Conservation (phyloP, 2,888 invertebrate genomes). For the Nephrocerus scutellatus region DNA sequence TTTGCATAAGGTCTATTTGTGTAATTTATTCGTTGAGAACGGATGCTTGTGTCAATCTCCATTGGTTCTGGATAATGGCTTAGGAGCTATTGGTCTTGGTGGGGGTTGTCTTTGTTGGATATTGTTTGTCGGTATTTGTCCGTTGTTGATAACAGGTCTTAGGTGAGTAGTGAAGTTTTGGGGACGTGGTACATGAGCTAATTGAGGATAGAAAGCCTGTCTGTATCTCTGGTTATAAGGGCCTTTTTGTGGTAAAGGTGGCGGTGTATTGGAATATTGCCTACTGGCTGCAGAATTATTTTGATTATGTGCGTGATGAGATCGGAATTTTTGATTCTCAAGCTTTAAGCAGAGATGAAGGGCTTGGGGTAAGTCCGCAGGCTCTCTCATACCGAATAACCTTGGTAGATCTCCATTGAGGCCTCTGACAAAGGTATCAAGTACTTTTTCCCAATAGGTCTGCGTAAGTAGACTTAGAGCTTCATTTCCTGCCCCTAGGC, state of each 20-base stretch:
- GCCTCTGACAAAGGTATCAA: conserved; percentile 23
- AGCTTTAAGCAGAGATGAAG: conserved; percentile 16
- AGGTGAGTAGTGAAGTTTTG: no score
- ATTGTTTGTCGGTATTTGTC: neutral
- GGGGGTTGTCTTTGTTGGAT: neutral
- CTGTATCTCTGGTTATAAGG: neutral
- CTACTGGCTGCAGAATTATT: no score
- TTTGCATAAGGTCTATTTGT: conserved; percentile 13
- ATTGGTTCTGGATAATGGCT: conserved; percentile 14
- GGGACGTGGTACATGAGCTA: no score
- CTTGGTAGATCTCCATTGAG: conserved; percentile 21
- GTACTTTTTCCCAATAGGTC: conserved; percentile 21
- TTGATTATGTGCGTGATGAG: conserved; percentile 2
- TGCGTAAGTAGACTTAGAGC: conserved; percentile 13
- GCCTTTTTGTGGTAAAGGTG: conserved; percentile 7
- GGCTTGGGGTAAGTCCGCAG: conserved; percentile 21
- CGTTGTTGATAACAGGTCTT: neutral
- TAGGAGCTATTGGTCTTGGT: conserved; percentile 5
- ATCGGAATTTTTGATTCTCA: conserved; percentile 14
- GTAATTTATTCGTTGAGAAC: no score
- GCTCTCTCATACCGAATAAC: conserved; percentile 21
- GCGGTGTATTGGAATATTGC: no score
- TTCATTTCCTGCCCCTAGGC: conserved; percentile 21
- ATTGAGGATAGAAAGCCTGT: no score
- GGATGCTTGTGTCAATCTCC: no score